Conservation (phyloP, 2,888 invertebrate genomes). For the Sminthurides aquaticus region DNA sequence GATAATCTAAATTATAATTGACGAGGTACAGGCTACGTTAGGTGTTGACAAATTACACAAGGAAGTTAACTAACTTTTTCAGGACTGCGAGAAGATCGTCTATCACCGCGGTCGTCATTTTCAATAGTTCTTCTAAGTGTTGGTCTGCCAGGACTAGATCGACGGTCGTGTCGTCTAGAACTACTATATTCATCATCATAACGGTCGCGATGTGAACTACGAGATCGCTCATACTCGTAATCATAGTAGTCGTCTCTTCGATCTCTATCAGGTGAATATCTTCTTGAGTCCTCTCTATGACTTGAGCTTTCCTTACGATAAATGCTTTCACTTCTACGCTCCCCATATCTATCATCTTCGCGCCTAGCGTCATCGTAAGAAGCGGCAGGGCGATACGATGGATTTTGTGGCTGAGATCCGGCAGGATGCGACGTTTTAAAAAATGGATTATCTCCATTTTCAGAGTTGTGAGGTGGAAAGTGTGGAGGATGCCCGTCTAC, state of each 20-base stretch:
- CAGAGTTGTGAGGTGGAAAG: background rate
- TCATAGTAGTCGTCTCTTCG: background rate
- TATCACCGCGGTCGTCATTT: background rate
- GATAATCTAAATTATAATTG: too few species aligned
- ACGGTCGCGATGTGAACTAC: slow-evolving; percentile 4
- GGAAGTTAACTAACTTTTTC: slow-evolving; percentile 20
- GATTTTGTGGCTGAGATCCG: too few species aligned
- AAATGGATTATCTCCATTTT: background rate
- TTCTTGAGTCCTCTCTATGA: too few species aligned
- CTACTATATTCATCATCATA: slow-evolving; percentile 4
- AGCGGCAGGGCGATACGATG: background rate
- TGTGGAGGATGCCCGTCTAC: background rate
- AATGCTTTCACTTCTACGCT: too few species aligned
- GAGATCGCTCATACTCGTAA: slow-evolving; percentile 8
- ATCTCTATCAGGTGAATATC: background rate
- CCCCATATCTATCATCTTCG: background rate
- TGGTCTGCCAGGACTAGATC: slow-evolving; percentile 3
- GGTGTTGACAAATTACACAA: too few species aligned
- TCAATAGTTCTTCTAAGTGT: slow-evolving; percentile 13
- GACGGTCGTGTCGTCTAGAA: background rate
- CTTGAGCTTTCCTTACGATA: background rate
- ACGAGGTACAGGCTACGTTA: too few species aligned
- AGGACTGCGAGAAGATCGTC: slow-evolving; percentile 4
- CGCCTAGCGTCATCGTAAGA: background rate
- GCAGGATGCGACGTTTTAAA: background rate